Evolutionary conservation across 30 jellyfish, hydroid and myxozoan species (phyloP), one percentile per base, ranked within the genome.

Genomic region (Haliclystus octoradiatus): DNA sequence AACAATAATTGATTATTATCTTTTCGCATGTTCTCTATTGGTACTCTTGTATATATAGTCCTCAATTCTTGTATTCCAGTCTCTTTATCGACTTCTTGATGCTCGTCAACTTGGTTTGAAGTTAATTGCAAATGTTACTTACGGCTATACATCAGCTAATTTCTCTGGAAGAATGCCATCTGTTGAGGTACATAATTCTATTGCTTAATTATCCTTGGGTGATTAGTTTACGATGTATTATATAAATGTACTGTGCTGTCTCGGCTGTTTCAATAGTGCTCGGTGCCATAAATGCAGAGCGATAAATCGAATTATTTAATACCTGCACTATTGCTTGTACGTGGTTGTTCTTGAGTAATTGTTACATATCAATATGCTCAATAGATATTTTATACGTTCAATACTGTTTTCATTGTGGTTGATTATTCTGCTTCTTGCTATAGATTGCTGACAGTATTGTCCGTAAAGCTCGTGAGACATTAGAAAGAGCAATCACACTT

Each of bases 101-200:
- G 85, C 99, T 29, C 85, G 99, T 3, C 99, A 91, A 74, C 83
- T 91, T 24, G 95, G 99, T 13, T 69, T 91, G 46, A 91, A 91
- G 62, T 75, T 91, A 2, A 91, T 91, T 27, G 99, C 99, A 26
- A 91, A 91, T 70, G 95, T 91, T 4, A 84, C 95, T 0, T 91
- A 83, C 62, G 99, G 99, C 31, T 91, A 91, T 62, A 91, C 99
- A 1, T 69, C 94, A 7, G 99, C 99, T 2, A 84, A 84, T 65
- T 91, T 76, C 73, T 82, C 99, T 2, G 99, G 99, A 1, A 69
- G 95, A 12, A 91, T 91, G 99, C 99, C 99, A 1, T 82, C 94
- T 57, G 85, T 80, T 31, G 99, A 91, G 96, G 99, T 91, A 52
- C 25, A 28, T 33, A 14, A 22, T 30, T 5, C 68, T 25, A 57